A percentile compares a stretch with the other conserved stretches of the same genome.
phyloP scores from a whole-genome alignment of 2,888 invertebrate genomes.

The Meandrusa payeni region DNA sequence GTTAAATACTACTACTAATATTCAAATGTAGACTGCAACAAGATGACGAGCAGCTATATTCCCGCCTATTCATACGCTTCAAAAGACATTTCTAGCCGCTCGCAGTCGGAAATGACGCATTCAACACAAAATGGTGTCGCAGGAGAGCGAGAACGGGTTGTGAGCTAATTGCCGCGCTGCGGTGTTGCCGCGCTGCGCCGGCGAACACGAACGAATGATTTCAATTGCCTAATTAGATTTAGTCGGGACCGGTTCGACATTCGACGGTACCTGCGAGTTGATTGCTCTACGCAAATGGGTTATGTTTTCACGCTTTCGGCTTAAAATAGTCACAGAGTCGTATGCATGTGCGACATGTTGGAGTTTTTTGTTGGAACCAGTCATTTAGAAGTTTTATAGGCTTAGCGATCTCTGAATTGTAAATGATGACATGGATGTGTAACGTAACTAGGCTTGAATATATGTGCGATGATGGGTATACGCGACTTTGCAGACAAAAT shows the following conservation, averaged over 20 bases:
- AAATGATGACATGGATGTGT: no score
- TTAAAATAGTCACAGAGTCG: slow-evolving; percentile 30
- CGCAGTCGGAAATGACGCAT: slow-evolving; percentile 34
- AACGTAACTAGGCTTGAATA: no score
- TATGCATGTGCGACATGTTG: not conserved
- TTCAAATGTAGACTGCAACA: slow-evolving; percentile 12
- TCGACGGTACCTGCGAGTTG: slow-evolving; percentile 33
- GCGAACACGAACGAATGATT: slow-evolving; percentile 41
- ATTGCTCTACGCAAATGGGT: slow-evolving; percentile 36
- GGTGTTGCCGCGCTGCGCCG: slow-evolving; percentile 32
- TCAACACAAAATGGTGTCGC: slow-evolving; percentile 32
- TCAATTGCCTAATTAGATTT: slow-evolving; percentile 66
- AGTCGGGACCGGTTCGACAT: slow-evolving; percentile 33
- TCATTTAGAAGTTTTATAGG: no score
- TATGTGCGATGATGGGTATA: no score
- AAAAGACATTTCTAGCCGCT: slow-evolving; percentile 36
- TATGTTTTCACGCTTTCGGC: slow-evolving; percentile 38
- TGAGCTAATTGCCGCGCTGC: slow-evolving; percentile 48
- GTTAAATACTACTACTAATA: slow-evolving; percentile 9
- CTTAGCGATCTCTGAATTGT: no score
- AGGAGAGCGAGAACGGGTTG: slow-evolving; percentile 30
- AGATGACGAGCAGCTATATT: slow-evolving; percentile 19
- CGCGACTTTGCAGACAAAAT: no score
- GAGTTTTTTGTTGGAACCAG: not conserved
- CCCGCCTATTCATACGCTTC: slow-evolving; percentile 32